Base-by-base conservation (phyloP, 2,797 vertebrate species). In the Sarcoramphus papa region DNA sequence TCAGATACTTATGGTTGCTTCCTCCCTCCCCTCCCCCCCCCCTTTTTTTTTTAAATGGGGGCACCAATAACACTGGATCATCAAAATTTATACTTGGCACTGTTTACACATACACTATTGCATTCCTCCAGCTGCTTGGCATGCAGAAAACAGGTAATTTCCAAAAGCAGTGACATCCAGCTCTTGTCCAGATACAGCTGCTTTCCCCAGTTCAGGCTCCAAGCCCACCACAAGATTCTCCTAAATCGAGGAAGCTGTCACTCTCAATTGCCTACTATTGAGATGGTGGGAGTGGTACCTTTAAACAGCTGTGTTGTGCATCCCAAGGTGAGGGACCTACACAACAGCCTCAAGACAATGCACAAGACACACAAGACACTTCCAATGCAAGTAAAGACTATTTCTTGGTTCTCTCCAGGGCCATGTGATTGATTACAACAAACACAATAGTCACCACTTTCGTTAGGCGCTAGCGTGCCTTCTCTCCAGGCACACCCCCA, bases 21-120 rank as follows among this genome's bases (percentile, higher is more conserved):
- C 13, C 14, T 14, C 2, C 0, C 3, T 12, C 28, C 7, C 8
- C 3, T 7, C 7, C 6, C 10, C 2, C 3, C 5, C 1, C 2
- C 12, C 25, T 37, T n/a, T 40, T 17, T 56, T 60, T 78, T 83
- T 73, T 5, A 10, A 79, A 74, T 33, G 33, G 19, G 51, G 35
- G 19, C 64, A 77, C 21, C n/a, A 80, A 23, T 54, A 90, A 69
- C 47, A 80, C 8, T 35, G 14, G 47, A 50, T 79, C 63, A 79
- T 57, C 92, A 92, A 65, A 76, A 83, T 90, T 85, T 65, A 54
- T 41, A 57, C 35, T 40, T 48, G n/a, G 54, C 41, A 64, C 47
- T 82, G 43, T 63, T 82, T 18, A 75, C 3, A 7, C 15, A 54
- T 1, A 45, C 41, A 69, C 63, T 47, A 20, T 4, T 43, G 72